phyloP scores from a whole-genome alignment of 2,797 vertebrate genomes.

The Poecilia wingei region DNA sequence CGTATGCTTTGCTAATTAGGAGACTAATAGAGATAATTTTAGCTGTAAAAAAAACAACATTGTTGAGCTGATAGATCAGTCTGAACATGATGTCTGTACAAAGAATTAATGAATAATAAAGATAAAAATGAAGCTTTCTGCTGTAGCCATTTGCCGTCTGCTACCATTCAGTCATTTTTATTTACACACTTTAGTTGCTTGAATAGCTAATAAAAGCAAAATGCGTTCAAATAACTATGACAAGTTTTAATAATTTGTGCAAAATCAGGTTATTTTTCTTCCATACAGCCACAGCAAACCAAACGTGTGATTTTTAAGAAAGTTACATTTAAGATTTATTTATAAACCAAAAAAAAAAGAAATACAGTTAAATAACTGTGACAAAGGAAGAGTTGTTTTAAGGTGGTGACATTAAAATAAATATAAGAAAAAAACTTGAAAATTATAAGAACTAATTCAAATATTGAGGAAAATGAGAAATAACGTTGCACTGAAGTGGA shows the following conservation, averaged over 20 bases:
- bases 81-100: background rate
- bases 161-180: background rate
- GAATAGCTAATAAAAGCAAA: background rate
- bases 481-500: too few relatives aligned
- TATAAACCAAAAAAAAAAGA: background rate
- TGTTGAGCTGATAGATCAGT: background rate
- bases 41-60: slow-evolving; percentile 1
- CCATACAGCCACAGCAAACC: background rate
- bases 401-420: background rate
- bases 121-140: background rate
- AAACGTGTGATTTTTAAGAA: background rate
- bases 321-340: background rate
- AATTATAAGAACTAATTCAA: background rate
- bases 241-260: background rate
- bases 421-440: background rate
- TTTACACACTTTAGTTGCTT: background rate
- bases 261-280: background rate
- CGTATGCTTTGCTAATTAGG: slow-evolving; percentile 3
- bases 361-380: background rate
- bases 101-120: background rate
- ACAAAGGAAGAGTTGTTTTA: background rate
- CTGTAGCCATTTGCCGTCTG: background rate
- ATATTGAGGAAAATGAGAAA: background rate
- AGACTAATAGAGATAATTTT: background rate
- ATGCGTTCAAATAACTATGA: background rate